Conservation (phyloP, 2,888 invertebrate genomes). For the Bedellia somnulentella region DNA sequence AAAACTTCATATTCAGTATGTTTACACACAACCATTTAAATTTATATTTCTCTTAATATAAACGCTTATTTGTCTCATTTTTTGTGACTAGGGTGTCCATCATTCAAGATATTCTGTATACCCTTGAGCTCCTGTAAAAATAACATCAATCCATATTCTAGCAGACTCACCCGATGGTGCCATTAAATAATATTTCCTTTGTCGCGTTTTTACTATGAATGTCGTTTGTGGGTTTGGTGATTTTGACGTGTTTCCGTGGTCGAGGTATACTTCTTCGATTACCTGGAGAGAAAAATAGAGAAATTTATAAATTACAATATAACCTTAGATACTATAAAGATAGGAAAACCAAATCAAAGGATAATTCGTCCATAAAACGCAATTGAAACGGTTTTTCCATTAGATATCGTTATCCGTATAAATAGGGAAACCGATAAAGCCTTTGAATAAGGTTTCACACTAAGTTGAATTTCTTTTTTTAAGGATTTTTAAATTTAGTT, state of each 20-base stretch:
- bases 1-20: no score
- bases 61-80: no score
- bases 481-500: no score
- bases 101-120: constrained; percentile 60
- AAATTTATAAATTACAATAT: constrained; percentile 10
- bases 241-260: constrained; percentile 89
- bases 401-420: no score
- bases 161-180: constrained; percentile 94
- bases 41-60: no score
- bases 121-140: constrained; percentile 91
- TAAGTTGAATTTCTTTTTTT: no score
- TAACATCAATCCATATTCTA: constrained; percentile 95
- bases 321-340: constrained; percentile 3
- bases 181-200: constrained; percentile 86
- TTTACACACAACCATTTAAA: no score
- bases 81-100: no score
- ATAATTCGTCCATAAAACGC: no score
- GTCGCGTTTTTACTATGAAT: constrained; percentile 92
- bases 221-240: constrained; percentile 90
- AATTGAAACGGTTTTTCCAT: no score
- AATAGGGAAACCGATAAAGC: no score
- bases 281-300: constrained; percentile 60
- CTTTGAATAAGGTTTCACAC: no score
- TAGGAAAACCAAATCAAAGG: constrained; percentile 1
- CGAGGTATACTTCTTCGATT: constrained; percentile 95